A percentile compares a stretch with the other conserved stretches of the same genome.
Evolutionary conservation across 1,140 invertebrate species (phyloP).

Genomic region (Drepana arcuata): DNA sequence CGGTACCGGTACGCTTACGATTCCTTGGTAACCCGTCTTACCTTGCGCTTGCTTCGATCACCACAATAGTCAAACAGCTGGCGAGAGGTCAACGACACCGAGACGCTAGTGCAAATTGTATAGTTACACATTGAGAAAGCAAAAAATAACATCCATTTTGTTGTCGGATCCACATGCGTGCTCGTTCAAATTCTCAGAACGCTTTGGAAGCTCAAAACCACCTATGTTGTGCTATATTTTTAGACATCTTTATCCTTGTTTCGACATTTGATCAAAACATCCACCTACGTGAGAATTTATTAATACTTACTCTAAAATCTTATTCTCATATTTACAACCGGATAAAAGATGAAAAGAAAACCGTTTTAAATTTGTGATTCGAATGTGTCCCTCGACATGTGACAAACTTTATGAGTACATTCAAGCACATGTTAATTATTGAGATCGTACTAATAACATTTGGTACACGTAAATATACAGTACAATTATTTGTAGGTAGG

Average conservation of each 20-base stretch:
- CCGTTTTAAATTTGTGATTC: no score
- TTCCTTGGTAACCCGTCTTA: slow-evolving; percentile 52
- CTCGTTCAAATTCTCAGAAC: slow-evolving; percentile 33
- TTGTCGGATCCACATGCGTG: slow-evolving; percentile 27
- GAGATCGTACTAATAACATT: no score
- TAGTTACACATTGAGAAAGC: slow-evolving; percentile 50
- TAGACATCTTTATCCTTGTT: slow-evolving; percentile 17
- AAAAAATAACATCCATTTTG: slow-evolving; percentile 53
- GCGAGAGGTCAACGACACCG: slow-evolving; percentile 54
- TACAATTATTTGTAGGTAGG: no score
- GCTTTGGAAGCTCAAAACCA: slow-evolving; percentile 22
- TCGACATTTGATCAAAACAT: no score
- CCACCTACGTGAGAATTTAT: no score
- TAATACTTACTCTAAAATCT: no score
- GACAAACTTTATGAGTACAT: no score
- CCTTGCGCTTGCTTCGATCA: slow-evolving; percentile 32
- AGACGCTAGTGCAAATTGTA: slow-evolving; percentile 57
- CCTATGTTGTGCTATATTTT: slow-evolving; percentile 25
- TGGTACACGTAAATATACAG: no score
- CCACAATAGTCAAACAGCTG: slow-evolving; percentile 63
- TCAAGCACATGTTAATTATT: no score
- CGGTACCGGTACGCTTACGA: slow-evolving; percentile 28
- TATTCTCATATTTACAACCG: no score
- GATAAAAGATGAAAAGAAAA: no score
- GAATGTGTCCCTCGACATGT: no score